A percentile compares a stretch with the other conserved stretches of the same genome.
These are phyloP conservation scores for pig (Sus scrofa) DNA, from an alignment of 2,113 vertebrate genomes.

Conservation along the genomic window T2T-Sscrofa CM000816.6:81843001-81843500, in stretches of 20 bases:
- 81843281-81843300: background rate
- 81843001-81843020: no score
- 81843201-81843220: background rate
- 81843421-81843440: background rate
- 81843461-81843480: background rate
- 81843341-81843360: background rate
- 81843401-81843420: background rate
- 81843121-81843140: no score
- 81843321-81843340: background rate
- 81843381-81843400: fast-evolving
- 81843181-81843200: background rate
- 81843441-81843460: background rate
- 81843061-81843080: no score
- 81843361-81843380: background rate
- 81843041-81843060: no score
- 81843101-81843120: no score
- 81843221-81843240: background rate
- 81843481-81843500: background rate
- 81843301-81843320: background rate
- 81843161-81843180: background rate
- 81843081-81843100: no score
- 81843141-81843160: background rate
- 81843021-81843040: no score
- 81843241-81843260: background rate
- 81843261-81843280: background rate